Evolutionary conservation across 2,797 vertebrate species (phyloP).

Genomic region (Sebastes flavidus): DNA sequence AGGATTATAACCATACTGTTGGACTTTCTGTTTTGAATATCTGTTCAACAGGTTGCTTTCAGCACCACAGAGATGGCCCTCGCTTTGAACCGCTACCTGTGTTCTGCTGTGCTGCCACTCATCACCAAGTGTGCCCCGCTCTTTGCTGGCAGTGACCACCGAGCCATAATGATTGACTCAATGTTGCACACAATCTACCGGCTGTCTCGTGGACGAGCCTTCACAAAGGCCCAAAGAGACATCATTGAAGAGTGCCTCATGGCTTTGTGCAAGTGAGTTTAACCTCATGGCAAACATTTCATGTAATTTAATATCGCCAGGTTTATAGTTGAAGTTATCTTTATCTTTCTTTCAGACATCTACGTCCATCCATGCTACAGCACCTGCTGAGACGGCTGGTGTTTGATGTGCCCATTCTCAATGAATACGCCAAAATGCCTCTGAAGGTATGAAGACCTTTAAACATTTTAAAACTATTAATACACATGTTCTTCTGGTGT

Average conservation of each 20-base stretch:
- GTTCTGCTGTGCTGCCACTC: conserved; percentile 91
- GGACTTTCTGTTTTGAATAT: not conserved
- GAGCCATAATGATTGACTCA: conserved; percentile 98
- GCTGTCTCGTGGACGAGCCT: conserved; percentile 91
- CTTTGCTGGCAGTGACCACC: conserved; percentile 93
- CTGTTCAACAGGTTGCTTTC: conserved; percentile 85
- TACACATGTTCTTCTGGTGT: not conserved
- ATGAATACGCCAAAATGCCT: conserved; percentile 95
- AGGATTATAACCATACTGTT: not conserved
- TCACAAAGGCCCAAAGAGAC: conserved; percentile 96
- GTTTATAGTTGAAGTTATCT: not conserved
- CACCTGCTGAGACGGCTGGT: conserved; percentile 92
- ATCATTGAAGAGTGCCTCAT: conserved; percentile 96
- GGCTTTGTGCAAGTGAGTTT: conserved; percentile 89
- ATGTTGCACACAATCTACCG: conserved; percentile 97
- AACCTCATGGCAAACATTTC: not conserved
- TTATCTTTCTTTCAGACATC: conserved; percentile 79
- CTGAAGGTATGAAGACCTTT: conserved; percentile 84
- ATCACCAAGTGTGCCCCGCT: conserved; percentile 96
- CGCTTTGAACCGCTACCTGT: conserved; percentile 94
- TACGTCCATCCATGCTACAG: conserved; percentile 94
- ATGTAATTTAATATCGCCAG: not conserved
- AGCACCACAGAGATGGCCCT: conserved; percentile 97
- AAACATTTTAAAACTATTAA: not conserved
- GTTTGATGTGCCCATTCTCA: conserved; percentile 97